Percentiles rank a stretch among this genome's conserved stretches.
Conservation (phyloP, 1,140 invertebrate genomes). For the Drosophila funebris region DNA sequence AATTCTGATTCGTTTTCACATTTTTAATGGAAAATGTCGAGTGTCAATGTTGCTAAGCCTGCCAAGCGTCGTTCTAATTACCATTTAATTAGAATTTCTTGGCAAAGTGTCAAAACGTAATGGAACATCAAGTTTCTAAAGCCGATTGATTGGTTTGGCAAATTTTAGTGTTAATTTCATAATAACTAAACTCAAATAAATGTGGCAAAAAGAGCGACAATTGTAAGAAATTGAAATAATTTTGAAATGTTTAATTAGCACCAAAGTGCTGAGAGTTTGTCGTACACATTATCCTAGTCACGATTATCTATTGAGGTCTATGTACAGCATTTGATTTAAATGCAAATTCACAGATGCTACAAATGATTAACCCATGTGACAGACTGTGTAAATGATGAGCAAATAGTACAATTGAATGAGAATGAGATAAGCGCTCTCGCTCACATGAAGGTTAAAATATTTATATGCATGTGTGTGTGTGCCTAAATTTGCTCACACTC, state of each 20-base stretch:
- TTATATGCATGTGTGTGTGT: constrained; percentile 1
- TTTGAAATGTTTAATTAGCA: constrained; percentile 38
- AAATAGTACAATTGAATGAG: constrained; percentile 28
- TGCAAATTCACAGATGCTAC: constrained; percentile 8
- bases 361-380: constrained; percentile 43
- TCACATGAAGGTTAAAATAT: constrained; percentile 10
- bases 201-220: background rate
- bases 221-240: background rate
- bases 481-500: constrained; percentile 21
- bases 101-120: background rate
- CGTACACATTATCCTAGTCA: constrained; percentile 11
- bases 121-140: background rate
- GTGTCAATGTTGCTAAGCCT: background rate
- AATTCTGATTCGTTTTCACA: background rate
- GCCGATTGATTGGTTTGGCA: background rate
- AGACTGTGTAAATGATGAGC: constrained; percentile 37
- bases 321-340: constrained; percentile 6
- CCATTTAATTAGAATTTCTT: constrained; percentile 10
- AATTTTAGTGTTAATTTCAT: background rate
- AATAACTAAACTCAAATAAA: background rate
- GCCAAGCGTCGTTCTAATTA: background rate
- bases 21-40: background rate
- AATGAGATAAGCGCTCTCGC: constrained; percentile 37
- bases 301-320: constrained; percentile 2
- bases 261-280: constrained; percentile 11